phyloP scores from a whole-genome alignment of 2,888 invertebrate species.

The Linnaemya vulpina region DNA sequence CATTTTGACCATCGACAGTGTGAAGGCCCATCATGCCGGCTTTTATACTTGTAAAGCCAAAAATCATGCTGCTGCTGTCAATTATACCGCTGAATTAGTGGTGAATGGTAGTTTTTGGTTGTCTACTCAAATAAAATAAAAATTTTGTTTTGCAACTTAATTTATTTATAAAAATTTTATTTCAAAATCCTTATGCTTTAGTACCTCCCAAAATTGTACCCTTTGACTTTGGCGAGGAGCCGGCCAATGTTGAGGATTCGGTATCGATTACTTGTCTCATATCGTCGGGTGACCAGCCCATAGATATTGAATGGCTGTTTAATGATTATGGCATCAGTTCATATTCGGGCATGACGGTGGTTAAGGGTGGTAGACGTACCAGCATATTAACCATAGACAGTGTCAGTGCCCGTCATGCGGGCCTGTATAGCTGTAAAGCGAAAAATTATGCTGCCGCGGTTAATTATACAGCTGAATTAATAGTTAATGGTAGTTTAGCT shows the following conservation, averaged over 20 bases:
- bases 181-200: conserved; percentile 76
- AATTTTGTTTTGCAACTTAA: background rate
- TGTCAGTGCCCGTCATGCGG: conserved; percentile 87
- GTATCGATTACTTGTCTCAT: conserved; percentile 89
- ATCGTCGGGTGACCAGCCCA: conserved; percentile 90
- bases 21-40: conserved; percentile 87
- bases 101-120: conserved; percentile 85
- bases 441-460: conserved; percentile 87
- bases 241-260: conserved; percentile 85
- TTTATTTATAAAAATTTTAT: conserved; percentile 29
- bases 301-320: conserved; percentile 88
- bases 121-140: background rate
- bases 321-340: conserved; percentile 83
- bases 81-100: conserved; percentile 86
- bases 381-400: conserved; percentile 87
- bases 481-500: conserved; percentile 86
- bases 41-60: conserved; percentile 86
- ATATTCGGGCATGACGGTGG: conserved; percentile 82
- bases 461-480: conserved; percentile 87
- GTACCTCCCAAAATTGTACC: conserved; percentile 91
- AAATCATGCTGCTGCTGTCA: conserved; percentile 86
- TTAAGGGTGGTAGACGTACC: conserved; percentile 85
- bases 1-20: conserved; percentile 86
- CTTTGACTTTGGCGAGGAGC: conserved; percentile 86
- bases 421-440: conserved; percentile 86